A percentile compares a stretch with the other conserved stretches of the same genome.
Evolutionary conservation across 2,113 vertebrate species (phyloP).

Genomic region (Corynorhinus townsendii): DNA sequence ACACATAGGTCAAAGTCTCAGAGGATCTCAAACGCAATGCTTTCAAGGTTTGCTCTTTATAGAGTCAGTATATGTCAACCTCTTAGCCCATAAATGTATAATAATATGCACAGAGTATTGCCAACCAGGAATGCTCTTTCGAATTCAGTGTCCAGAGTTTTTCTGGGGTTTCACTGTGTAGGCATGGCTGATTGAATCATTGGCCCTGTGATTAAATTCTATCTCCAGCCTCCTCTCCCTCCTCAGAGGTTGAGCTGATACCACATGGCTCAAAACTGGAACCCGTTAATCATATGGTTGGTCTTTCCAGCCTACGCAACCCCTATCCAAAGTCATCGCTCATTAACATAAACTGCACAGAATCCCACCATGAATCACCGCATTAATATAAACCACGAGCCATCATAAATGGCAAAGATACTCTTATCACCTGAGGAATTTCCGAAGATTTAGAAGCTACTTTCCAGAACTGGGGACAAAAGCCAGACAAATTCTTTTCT

Average conservation of each 20-base stretch:
- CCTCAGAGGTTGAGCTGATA: neutral
- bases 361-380: neutral
- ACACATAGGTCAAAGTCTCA: rapidly evolving
- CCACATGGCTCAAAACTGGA: neutral
- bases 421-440: neutral
- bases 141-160: neutral
- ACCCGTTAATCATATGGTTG: neutral
- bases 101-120: neutral
- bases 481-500: neutral
- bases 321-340: neutral
- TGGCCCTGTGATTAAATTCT: neutral
- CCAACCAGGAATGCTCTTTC: neutral
- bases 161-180: neutral
- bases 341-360: neutral
- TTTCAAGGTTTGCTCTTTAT: neutral
- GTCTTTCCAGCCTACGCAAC: neutral
- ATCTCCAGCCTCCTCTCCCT: rapidly evolving
- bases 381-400: neutral
- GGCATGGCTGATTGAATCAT: neutral
- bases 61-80: neutral
- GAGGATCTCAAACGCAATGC: neutral
- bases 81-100: neutral
- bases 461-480: neutral
- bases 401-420: neutral
- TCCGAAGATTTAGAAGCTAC: neutral